phyloP scores from a whole-genome alignment of 2,888 invertebrate genomes.

The Sphecodes monilicornis region DNA sequence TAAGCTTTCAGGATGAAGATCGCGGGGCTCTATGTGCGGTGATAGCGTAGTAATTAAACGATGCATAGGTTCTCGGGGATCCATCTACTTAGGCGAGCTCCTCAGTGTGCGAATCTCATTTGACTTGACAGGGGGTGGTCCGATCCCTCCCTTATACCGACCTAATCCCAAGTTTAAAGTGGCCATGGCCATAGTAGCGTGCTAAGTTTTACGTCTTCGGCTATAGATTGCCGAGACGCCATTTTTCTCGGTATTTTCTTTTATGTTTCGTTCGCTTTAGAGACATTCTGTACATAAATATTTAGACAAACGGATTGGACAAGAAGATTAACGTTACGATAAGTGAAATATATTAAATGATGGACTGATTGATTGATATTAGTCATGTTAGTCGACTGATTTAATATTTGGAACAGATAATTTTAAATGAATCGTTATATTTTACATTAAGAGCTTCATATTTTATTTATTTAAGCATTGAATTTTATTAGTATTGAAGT shows the following conservation, averaged over 20 bases:
- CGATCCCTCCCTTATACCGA: background rate
- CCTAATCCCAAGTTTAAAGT: conserved; percentile 5
- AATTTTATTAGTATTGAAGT: too few species aligned
- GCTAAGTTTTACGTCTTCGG: background rate
- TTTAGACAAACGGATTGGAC: background rate
- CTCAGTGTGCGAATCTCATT: background rate
- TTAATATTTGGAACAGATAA: too few species aligned
- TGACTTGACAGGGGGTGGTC: background rate
- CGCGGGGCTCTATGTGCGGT: background rate
- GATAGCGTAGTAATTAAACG: background rate
- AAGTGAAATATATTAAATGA: background rate
- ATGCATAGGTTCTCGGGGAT: background rate
- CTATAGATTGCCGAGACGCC: background rate
- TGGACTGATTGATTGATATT: too few species aligned
- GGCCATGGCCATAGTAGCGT: background rate
- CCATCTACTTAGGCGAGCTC: conserved; percentile 2
- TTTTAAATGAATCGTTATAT: too few species aligned
- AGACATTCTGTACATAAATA: background rate
- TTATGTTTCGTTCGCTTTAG: background rate
- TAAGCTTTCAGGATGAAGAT: background rate
- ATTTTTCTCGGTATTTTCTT: background rate
- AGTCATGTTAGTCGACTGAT: too few species aligned
- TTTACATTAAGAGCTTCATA: too few species aligned
- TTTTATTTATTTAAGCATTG: too few species aligned
- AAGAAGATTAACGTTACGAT: background rate